A percentile compares a stretch with the other conserved stretches of the same genome.
These are phyloP conservation scores for Agriopis marginaria DNA, from an alignment of 2,888 invertebrate genomes.

Conservation along the genomic window DNA sequence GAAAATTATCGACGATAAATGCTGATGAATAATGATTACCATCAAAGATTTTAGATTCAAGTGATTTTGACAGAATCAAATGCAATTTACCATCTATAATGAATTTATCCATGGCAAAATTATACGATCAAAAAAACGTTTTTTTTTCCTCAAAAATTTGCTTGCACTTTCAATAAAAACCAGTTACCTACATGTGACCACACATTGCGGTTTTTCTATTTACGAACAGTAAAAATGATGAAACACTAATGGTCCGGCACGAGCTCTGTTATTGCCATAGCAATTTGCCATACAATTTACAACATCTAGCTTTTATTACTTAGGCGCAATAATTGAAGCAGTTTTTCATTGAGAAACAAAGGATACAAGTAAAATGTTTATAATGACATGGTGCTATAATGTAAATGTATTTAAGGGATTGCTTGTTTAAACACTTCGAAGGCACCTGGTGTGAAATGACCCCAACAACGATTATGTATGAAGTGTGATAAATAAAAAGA, in stretches of 20 bases:
- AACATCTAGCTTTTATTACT: conserved; percentile 6
- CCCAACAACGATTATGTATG: conserved; percentile 35
- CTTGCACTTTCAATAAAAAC: conserved; percentile 30
- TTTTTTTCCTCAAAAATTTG: conserved; percentile 14
- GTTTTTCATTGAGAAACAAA: neutral
- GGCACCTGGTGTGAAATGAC: conserved; percentile 35
- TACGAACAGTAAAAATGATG: conserved; percentile 24
- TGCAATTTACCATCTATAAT: neutral
- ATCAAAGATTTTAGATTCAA: neutral
- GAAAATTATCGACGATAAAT: neutral
- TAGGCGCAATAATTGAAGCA: neutral
- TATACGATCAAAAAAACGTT: neutral
- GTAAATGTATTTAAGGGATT: conserved; percentile 3
- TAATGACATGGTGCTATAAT: conserved; percentile 7
- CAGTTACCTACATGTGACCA: conserved; percentile 15
- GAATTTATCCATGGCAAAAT: neutral
- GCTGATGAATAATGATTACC: conserved; percentile 1
- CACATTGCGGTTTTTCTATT: conserved; percentile 27
- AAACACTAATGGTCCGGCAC: conserved; percentile 17
- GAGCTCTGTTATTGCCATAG: conserved; percentile 35
- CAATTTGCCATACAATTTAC: conserved; percentile 16
- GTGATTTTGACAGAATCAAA: neutral
- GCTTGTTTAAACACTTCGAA: conserved; percentile 25
- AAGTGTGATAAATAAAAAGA: conserved; percentile 37
- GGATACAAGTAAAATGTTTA: neutral